These are phyloP conservation scores for pig (Sus scrofa) DNA, from an alignment of 2,113 vertebrate genomes.

Conservation along the genomic window DNA sequence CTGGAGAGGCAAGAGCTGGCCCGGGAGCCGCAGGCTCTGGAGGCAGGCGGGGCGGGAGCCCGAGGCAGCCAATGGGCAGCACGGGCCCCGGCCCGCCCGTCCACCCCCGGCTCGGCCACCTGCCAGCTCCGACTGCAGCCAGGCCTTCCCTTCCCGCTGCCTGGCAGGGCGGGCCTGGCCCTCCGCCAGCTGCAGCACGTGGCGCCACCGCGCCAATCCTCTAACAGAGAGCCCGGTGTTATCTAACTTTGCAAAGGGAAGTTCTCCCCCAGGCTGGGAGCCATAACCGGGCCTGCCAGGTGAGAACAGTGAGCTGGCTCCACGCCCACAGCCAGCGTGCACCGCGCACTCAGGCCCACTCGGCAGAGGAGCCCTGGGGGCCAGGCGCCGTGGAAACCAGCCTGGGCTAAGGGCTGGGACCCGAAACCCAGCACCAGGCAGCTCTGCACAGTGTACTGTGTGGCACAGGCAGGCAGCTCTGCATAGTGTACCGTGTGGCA, in stretches of 20 bases:
- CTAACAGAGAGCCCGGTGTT: conserved; percentile 86
- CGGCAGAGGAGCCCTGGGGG: not conserved
- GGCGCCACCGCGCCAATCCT: conserved; percentile 85
- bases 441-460: not conserved
- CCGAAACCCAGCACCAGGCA: not conserved
- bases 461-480: not conserved
- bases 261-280: conserved; percentile 81
- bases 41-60: conserved; percentile 77
- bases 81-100: conserved; percentile 70
- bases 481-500: too few species aligned
- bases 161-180: conserved; percentile 83
- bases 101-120: conserved; percentile 82
- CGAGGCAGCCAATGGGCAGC: conserved; percentile 80
- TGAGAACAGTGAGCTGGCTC: conserved; percentile 50
- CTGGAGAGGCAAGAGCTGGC: conserved; percentile 60
- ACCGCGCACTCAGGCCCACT: not conserved
- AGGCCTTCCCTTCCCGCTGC: conserved; percentile 82
- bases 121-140: conserved; percentile 86
- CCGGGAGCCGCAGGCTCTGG: conserved; percentile 48
- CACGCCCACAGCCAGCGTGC: conserved; percentile 34
- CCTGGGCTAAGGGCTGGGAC: not conserved
- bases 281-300: conserved; percentile 72
- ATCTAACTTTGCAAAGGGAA: conserved; percentile 88
- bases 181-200: conserved; percentile 83
- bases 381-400: not conserved